These are phyloP conservation scores for Octodonta nipae DNA, from an alignment of 2,888 invertebrate species.

Conservation along the genomic window DNA sequence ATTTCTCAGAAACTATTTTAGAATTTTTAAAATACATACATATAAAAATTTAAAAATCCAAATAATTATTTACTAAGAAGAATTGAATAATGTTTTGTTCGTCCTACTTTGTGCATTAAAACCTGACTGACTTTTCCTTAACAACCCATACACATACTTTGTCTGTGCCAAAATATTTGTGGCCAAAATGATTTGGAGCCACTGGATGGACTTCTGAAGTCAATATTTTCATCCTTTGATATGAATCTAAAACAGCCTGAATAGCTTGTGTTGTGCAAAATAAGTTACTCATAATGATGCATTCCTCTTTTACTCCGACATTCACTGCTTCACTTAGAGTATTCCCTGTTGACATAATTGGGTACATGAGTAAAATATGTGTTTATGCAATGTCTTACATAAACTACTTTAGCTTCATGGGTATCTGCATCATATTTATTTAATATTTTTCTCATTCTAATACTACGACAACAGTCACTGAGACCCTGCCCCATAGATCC, in stretches of 20 bases:
- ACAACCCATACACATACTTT: no score
- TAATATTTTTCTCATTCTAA: constrained; percentile 94
- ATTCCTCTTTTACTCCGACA: constrained; percentile 83
- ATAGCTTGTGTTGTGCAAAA: constrained; percentile 91
- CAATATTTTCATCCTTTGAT: constrained; percentile 82
- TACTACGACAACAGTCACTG: constrained; percentile 94
- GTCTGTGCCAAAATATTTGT: constrained; percentile 98
- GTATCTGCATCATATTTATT: constrained; percentile 94
- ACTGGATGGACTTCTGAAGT: constrained; percentile 91
- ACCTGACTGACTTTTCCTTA: no score
- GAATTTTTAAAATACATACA: no score
- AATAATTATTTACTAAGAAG: no score
- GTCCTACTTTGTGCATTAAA: no score
- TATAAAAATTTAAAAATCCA: no score
- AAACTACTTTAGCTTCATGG: constrained; percentile 91
- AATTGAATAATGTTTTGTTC: no score
- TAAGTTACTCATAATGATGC: constrained; percentile 91
- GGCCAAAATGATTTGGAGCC: constrained; percentile 95
- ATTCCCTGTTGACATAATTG: constrained; percentile 97
- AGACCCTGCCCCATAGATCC: constrained; percentile 48
- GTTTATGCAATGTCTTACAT: constrained; percentile 94
- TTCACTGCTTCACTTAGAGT: constrained; percentile 89
- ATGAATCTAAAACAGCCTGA: constrained; percentile 67
- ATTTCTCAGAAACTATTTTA: no score
- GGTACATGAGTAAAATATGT: constrained; percentile 90